A percentile compares a stretch with the other conserved stretches of the same genome.
Evolutionary conservation across 1,140 invertebrate genomes (phyloP).

Genomic region (Trichonephila clavipes): DNA sequence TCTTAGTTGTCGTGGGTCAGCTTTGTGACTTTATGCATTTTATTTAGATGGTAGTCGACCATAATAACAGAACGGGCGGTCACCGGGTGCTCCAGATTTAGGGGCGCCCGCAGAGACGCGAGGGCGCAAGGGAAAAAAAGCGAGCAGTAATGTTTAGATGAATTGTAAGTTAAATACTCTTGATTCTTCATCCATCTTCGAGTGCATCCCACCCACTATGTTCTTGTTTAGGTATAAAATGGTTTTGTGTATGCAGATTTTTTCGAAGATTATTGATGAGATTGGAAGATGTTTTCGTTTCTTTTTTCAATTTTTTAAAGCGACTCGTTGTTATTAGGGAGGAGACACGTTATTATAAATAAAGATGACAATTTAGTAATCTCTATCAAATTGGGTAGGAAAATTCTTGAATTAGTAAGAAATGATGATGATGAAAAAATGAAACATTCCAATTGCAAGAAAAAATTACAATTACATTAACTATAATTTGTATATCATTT

Average conservation of each 20-base stretch:
- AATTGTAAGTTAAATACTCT: constrained; percentile 20
- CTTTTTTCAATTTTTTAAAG: background rate
- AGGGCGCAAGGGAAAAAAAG: background rate
- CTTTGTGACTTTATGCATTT: constrained; percentile 70
- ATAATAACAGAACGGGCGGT: constrained; percentile 36
- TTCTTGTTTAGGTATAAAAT: background rate
- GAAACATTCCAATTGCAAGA: too few relatives aligned
- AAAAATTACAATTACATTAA: too few relatives aligned
- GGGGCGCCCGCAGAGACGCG: background rate
- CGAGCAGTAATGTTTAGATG: background rate
- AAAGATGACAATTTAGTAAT: too few relatives aligned
- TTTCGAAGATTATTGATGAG: background rate
- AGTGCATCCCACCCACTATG: background rate
- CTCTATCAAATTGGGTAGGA: too few relatives aligned
- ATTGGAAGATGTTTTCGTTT: background rate
- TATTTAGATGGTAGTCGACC: constrained; percentile 72
- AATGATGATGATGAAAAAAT: too few relatives aligned
- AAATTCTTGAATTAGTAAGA: too few relatives aligned
- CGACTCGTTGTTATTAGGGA: background rate
- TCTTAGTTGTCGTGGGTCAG: constrained; percentile 45
- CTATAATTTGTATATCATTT: too few relatives aligned
- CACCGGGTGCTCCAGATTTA: constrained; percentile 22
- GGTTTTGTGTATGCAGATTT: background rate
- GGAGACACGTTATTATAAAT: too few relatives aligned
- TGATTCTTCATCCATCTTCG: background rate